Percentiles rank a stretch among this genome's conserved stretches.
These are phyloP conservation scores for Percopsis transmontana DNA, from an alignment of 2,113 vertebrate genomes.

Conservation along the genomic window DNA sequence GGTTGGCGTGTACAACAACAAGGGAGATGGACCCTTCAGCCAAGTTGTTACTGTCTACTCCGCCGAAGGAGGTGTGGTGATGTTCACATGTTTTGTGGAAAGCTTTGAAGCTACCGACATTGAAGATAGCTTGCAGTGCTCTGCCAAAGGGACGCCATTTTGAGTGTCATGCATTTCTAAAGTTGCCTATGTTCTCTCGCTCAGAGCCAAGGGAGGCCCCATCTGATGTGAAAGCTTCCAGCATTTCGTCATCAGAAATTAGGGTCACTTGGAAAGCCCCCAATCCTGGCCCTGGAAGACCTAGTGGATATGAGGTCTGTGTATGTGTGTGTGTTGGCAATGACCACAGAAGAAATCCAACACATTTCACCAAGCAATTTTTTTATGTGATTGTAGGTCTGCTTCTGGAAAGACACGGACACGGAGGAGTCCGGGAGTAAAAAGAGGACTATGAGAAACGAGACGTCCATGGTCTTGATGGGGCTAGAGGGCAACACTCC, in stretches of 20 bases:
- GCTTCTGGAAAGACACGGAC: constrained; percentile 89
- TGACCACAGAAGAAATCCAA: background rate
- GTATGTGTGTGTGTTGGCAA: background rate
- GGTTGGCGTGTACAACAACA: constrained; percentile 97
- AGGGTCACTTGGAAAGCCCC: constrained; percentile 88
- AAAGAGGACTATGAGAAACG: constrained; percentile 86
- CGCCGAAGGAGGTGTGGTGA: constrained; percentile 87
- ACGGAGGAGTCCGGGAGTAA: constrained; percentile 86
- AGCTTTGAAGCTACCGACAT: background rate
- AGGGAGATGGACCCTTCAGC: constrained; percentile 96
- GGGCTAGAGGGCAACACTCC: constrained; percentile 89
- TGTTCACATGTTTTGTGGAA: background rate
- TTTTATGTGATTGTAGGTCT: constrained; percentile 78
- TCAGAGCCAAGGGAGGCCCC: constrained; percentile 92
- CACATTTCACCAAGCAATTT: background rate
- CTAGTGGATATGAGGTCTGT: constrained; percentile 91
- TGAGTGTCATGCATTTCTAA: background rate
- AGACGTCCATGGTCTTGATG: constrained; percentile 85
- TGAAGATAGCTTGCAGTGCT: background rate
- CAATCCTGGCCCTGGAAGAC: constrained; percentile 88
- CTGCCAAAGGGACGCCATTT: background rate
- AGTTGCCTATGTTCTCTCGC: constrained; percentile 44
- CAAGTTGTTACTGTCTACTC: constrained; percentile 90
- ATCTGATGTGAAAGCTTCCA: constrained; percentile 85
- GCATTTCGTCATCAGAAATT: constrained; percentile 90